These are phyloP conservation scores for Phrynocephalus guinanensis DNA, from an alignment of 2,797 vertebrate genomes.

Conservation along the genomic window DNA sequence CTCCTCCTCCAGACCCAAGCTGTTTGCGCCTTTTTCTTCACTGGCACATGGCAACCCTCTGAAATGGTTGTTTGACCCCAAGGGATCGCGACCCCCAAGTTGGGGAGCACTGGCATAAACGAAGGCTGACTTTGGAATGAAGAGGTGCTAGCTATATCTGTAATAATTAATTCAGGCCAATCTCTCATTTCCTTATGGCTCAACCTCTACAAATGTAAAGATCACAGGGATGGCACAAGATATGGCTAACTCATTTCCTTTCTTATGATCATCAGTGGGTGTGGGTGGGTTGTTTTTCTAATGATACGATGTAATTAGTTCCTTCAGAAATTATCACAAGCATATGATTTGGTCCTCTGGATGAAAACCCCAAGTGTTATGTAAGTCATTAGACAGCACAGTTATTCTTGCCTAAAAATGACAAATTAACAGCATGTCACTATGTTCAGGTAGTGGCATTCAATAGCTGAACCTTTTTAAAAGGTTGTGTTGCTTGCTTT, in stretches of 20 bases:
- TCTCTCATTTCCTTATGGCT: constrained; percentile 16
- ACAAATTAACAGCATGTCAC: not conserved
- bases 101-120: constrained; percentile 10
- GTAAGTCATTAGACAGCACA: constrained; percentile 11
- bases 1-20: no score
- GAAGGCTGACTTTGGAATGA: constrained; percentile 24
- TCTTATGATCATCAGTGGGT: constrained; percentile 27
- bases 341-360: constrained; percentile 14
- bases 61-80: no score
- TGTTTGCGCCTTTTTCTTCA: no score
- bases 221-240: constrained; percentile 34
- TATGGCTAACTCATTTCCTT: constrained; percentile 30
- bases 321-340: constrained; percentile 43
- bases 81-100: no score
- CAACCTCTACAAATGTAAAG: constrained; percentile 12
- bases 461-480: not conserved
- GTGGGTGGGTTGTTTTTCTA: not conserved
- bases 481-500: constrained; percentile 1
- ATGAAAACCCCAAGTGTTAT: constrained; percentile 30
- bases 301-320: constrained; percentile 20
- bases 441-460: constrained; percentile 42
- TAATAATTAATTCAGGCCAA: not conserved
- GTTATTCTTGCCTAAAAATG: constrained; percentile 27
- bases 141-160: constrained; percentile 27
- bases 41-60: no score